Percentiles rank a stretch among this genome's conserved stretches.
These are phyloP conservation scores for Lycaon pictus DNA, from an alignment of 2,113 vertebrate genomes.

Conservation along the genomic window DNA sequence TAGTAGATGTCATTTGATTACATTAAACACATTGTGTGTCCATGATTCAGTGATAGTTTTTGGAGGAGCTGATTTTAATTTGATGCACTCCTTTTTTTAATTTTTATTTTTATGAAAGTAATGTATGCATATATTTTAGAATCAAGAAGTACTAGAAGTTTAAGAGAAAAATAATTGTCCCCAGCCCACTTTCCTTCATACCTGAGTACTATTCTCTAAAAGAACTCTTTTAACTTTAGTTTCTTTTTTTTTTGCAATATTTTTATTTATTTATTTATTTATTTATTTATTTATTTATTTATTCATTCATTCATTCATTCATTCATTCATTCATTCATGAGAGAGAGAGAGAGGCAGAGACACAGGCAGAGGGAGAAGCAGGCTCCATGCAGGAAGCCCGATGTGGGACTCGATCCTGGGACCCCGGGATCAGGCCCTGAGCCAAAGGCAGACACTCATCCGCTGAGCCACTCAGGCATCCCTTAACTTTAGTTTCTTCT, in stretches of 20 bases:
- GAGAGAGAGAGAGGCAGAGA: too few relatives aligned
- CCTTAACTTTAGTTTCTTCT: constrained; percentile 36
- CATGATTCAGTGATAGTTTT: neutral
- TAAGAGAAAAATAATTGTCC: constrained; percentile 44
- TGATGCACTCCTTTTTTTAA: neutral
- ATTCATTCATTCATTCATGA: too few relatives aligned
- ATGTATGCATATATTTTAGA: neutral
- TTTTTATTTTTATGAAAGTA: constrained; percentile 35
- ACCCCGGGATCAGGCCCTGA: too few relatives aligned
- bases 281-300: too few relatives aligned
- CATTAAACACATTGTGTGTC: neutral
- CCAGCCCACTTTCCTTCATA: neutral
- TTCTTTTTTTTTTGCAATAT: neutral
- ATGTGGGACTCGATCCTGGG: too few relatives aligned
- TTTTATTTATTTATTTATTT: too few relatives aligned
- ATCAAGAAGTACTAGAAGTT: constrained; percentile 27
- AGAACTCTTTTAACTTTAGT: constrained; percentile 15
- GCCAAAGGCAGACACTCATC: too few relatives aligned
- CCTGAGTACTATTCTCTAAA: neutral
- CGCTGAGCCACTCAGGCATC: too few relatives aligned
- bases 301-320: too few relatives aligned
- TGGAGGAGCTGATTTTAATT: neutral
- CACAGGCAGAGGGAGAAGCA: too few relatives aligned
- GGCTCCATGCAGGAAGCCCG: too few relatives aligned
- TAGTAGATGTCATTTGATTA: neutral